phyloP scores from a whole-genome alignment of 2,113 vertebrate species.

The Phyllostomus hastatus region DNA sequence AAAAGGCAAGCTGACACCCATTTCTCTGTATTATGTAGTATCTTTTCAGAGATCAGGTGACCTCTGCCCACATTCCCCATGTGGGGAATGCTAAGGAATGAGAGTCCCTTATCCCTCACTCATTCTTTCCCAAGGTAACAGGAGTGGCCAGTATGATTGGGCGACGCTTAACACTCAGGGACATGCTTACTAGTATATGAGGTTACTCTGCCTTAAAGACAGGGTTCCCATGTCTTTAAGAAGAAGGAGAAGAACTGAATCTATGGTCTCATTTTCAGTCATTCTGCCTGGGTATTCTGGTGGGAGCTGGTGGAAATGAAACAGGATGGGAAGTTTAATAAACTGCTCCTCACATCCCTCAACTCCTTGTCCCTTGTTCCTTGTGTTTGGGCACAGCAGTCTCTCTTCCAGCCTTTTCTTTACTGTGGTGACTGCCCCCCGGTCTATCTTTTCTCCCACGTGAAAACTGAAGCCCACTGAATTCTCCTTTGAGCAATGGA shows the following conservation, averaged over 20 bases:
- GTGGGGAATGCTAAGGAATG: neutral
- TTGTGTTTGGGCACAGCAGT: neutral
- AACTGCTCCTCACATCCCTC: rapidly evolving
- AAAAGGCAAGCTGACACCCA: neutral
- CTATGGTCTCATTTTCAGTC: neutral
- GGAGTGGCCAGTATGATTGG: neutral
- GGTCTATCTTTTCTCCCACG: neutral
- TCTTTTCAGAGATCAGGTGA: neutral
- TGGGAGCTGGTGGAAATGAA: neutral
- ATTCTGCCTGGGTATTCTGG: neutral
- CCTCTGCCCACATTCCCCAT: neutral
- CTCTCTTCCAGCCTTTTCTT: neutral
- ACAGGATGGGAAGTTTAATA: neutral
- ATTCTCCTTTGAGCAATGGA: neutral
- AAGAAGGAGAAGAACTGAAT: neutral
- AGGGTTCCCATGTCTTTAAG: neutral
- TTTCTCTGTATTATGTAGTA: neutral
- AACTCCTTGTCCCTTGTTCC: neutral
- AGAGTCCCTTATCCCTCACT: neutral
- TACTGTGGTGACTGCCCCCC: neutral
- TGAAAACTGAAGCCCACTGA: neutral
- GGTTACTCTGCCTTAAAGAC: neutral
- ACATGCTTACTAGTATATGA: neutral
- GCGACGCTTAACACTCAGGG: neutral
- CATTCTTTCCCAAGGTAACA: neutral